Conservation (phyloP, 2,797 vertebrate species). For the Threskiornis aethiopicus region DNA sequence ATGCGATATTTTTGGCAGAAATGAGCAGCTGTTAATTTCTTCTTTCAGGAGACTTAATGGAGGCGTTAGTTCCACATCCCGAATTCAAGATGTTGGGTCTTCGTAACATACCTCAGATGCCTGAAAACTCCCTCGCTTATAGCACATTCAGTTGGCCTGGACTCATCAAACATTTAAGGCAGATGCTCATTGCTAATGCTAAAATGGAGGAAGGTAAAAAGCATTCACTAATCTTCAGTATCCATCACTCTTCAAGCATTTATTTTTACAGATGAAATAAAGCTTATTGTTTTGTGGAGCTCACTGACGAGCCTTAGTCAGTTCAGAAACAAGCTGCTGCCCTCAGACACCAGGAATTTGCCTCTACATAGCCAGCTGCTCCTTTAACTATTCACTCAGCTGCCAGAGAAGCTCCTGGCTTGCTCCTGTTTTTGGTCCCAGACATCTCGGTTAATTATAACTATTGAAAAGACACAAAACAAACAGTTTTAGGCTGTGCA, state of each 20-base stretch:
- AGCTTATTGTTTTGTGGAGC: background rate
- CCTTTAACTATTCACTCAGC: background rate
- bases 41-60: constrained; percentile 87
- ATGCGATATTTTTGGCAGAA: background rate
- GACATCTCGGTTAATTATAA: background rate
- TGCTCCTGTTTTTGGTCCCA: constrained; percentile 1
- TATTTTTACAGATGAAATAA: background rate
- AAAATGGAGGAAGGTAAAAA: constrained; percentile 93
- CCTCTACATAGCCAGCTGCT: background rate
- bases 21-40: background rate
- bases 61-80: constrained; percentile 86
- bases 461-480: background rate
- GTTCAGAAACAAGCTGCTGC: constrained; percentile 8
- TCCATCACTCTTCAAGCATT: background rate
- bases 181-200: constrained; percentile 93
- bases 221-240: background rate
- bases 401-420: constrained; percentile 21
- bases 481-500: background rate
- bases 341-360: constrained; percentile 42
- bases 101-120: constrained; percentile 90
- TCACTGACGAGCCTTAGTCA: background rate
- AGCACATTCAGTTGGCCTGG: constrained; percentile 91
- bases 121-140: constrained; percentile 84
- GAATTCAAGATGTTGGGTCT: constrained; percentile 92
- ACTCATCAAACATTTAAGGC: constrained; percentile 90